These are phyloP conservation scores for Hypotaenidia philippensis DNA, from an alignment of 2,797 vertebrate genomes.

Conservation along the genomic window DNA sequence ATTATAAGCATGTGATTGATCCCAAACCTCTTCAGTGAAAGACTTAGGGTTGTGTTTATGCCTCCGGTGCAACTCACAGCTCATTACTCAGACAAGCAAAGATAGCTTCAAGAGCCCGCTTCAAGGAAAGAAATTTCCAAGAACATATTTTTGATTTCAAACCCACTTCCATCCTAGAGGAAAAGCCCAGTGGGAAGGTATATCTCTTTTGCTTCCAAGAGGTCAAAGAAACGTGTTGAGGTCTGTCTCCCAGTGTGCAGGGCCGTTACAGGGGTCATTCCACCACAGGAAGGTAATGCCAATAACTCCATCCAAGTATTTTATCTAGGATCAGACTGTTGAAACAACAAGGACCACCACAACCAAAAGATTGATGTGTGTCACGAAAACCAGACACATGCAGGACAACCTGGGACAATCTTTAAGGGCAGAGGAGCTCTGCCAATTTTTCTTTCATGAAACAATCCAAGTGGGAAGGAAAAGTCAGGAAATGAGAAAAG, in stretches of 20 bases:
- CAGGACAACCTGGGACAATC: background rate
- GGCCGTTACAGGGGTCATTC: background rate
- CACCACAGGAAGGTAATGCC: background rate
- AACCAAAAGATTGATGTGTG: background rate
- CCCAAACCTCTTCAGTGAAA: background rate
- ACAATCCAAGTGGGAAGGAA: background rate
- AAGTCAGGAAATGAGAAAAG: background rate
- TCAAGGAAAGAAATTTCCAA: background rate
- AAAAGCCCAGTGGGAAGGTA: background rate
- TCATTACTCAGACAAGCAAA: background rate
- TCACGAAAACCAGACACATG: background rate
- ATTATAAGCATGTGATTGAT: background rate
- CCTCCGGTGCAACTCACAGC: rapidly evolving
- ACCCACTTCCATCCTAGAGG: background rate
- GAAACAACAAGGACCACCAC: background rate
- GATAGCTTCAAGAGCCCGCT: background rate
- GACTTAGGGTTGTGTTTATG: background rate
- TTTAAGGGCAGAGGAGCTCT: background rate
- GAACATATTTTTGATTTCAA: background rate
- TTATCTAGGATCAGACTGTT: background rate
- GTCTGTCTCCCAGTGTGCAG: background rate
- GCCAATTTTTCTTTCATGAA: background rate
- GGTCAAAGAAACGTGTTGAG: background rate
- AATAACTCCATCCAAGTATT: background rate
- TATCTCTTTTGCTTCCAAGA: background rate